Evolutionary conservation across 2,888 invertebrate genomes (phyloP).

Genomic region (Lordiphosa fenestrarum): DNA sequence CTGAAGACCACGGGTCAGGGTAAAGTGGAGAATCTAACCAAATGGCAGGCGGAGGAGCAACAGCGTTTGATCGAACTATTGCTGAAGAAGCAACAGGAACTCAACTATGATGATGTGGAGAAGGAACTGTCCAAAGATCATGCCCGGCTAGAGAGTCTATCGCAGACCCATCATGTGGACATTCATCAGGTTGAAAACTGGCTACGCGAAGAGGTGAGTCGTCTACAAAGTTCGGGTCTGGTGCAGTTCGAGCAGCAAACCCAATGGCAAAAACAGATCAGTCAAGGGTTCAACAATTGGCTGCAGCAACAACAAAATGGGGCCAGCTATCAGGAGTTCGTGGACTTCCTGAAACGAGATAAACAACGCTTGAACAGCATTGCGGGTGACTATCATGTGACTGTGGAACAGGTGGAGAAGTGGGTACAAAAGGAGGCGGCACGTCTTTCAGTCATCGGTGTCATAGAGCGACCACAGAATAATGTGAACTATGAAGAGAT

Average conservation of each 20-base stretch:
- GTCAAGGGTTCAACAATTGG: slow-evolving; percentile 68
- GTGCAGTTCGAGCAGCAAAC: slow-evolving; percentile 67
- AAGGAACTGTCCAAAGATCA: slow-evolving; percentile 65
- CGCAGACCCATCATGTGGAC: slow-evolving; percentile 70
- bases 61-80: slow-evolving; percentile 74
- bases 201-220: slow-evolving; percentile 66
- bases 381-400: slow-evolving; percentile 72
- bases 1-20: slow-evolving; percentile 71
- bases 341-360: slow-evolving; percentile 69
- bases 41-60: slow-evolving; percentile 76
- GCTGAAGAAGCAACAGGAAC: slow-evolving; percentile 66
- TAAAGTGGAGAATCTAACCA: slow-evolving; percentile 73
- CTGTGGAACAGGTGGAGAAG: slow-evolving; percentile 75
- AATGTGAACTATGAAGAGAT: slow-evolving; percentile 47
- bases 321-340: slow-evolving; percentile 64
- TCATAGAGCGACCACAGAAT: slow-evolving; percentile 58
- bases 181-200: slow-evolving; percentile 73
- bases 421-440: slow-evolving; percentile 77
- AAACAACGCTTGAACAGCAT: slow-evolving; percentile 66
- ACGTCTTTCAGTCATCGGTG: slow-evolving; percentile 64
- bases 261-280: slow-evolving; percentile 74
- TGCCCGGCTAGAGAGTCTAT: slow-evolving; percentile 59
- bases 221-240: slow-evolving; percentile 67
- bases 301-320: slow-evolving; percentile 65
- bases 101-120: slow-evolving; percentile 70